Conservation (phyloP, 2,888 invertebrate genomes). For the Trichogramma dendrolimi region DNA sequence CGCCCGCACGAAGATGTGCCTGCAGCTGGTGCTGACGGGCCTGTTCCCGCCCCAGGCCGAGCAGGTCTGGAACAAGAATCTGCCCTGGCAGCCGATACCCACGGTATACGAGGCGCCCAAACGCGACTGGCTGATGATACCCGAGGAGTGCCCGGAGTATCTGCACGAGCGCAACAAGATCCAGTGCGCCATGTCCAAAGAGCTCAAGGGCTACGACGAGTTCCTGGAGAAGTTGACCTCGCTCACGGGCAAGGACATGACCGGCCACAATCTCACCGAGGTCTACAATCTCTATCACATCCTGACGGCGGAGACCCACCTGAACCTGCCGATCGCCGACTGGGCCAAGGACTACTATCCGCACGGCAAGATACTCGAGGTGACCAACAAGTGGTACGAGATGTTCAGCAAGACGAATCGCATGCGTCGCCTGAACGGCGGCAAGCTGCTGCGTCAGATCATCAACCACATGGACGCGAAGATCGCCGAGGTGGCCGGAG, state of each 20-base stretch:
- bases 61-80: constrained; percentile 57
- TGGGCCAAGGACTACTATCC: constrained; percentile 57
- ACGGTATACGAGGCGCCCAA: constrained; percentile 7
- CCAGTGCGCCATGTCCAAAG: constrained; percentile 27
- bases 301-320: constrained; percentile 52
- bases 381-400: constrained; percentile 56
- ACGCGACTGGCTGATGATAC: constrained; percentile 33
- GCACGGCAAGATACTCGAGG: constrained; percentile 55
- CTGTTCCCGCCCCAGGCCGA: constrained; percentile 60
- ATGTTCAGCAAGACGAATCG: constrained; percentile 56
- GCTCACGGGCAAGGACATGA: constrained; percentile 34
- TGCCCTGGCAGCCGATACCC: constrained; percentile 66
- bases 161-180: constrained; percentile 29
- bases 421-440: constrained; percentile 57
- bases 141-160: constrained; percentile 33
- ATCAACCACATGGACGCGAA: constrained; percentile 30
- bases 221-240: constrained; percentile 32
- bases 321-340: constrained; percentile 56
- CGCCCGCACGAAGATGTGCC: constrained; percentile 71
- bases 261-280: constrained; percentile 23
- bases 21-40: constrained; percentile 64
- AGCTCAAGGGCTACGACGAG: constrained; percentile 25
- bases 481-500: too few relatives aligned
- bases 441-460: constrained; percentile 40
- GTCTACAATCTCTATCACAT: constrained; percentile 38